Base-by-base conservation (phyloP, 1,140 invertebrate species). In the Trachelipus rathkii region DNA sequence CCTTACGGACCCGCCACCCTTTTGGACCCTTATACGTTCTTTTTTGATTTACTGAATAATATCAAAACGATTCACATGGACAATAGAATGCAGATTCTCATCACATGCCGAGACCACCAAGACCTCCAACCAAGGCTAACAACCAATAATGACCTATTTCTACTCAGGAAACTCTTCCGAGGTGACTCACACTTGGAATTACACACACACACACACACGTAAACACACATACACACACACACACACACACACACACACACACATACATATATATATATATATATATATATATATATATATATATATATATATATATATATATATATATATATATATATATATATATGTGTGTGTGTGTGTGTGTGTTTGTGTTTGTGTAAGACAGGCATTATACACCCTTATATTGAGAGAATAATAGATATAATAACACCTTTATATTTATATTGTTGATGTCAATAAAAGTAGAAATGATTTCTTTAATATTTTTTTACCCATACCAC, bases 31-130 rank as follows among this genome's bases (percentile, higher is more conserved):
- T 69, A 71, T 45, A 75, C 77, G 77, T 70, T 73, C 74, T 71
- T 71, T n/a, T 33, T 75, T 78, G 77, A 67, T 70, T 73, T 72
- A 33, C 33, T 72, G 75, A 76, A 78, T 73, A 78, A 78, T 78
- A 78, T 78, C 77, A 75, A 50, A 72, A 73, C 74, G 71, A 78
- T 78, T 73, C 53, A 73, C 72, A 78, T 75, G 72, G 77, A 78
- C 74, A 76, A 76, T 72, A 77, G 76, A 72, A 68, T 45, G 50
- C 66, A 66, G 73, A 69, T 67, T 23, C 33, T 43, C 33, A 53
- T 11, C 33, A n/a, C 66, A 68, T 67, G 67, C 15, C 33, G 73
- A 44, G 50, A 60, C 50, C 50, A 60, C 50, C 50, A 60, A 60
- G 50, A 60, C 11, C 33, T 33, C 33, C 33, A 19, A 60, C 11